Percentiles rank a stretch among this genome's conserved stretches.
Conservation (phyloP, 2,113 vertebrate species). For the Lontra canadensis region DNA sequence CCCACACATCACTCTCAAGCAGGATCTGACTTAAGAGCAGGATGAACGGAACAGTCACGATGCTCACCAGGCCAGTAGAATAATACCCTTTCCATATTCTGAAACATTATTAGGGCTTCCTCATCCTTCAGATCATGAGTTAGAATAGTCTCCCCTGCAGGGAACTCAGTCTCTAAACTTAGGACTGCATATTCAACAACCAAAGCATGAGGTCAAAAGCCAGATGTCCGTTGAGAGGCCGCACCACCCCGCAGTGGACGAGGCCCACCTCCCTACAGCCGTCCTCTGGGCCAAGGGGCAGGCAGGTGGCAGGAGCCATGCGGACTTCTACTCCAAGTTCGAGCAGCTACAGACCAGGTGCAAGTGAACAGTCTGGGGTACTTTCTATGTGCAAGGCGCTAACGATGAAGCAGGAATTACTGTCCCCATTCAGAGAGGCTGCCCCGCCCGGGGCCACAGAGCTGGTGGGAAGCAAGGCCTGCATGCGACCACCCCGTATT, state of each 20-base stretch:
- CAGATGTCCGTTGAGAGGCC: background rate
- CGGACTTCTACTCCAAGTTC: background rate
- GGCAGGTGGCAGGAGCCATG: too few species aligned
- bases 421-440: background rate
- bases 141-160: background rate
- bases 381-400: background rate
- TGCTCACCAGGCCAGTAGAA: background rate
- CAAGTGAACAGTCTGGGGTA: background rate
- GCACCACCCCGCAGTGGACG: fast-evolving
- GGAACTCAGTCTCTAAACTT: background rate
- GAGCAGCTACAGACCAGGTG: background rate
- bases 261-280: background rate
- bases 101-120: background rate
- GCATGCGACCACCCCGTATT: fast-evolving
- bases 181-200: background rate
- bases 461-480: background rate
- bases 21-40: background rate
- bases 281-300: background rate
- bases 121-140: background rate
- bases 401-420: background rate
- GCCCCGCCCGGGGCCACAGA: background rate
- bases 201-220: background rate
- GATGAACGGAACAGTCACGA: background rate
- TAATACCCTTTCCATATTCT: fast-evolving
- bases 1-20: too few species aligned